Evolutionary conservation across 2,113 vertebrate species (phyloP).

Genomic region (Cettia cetti): DNA sequence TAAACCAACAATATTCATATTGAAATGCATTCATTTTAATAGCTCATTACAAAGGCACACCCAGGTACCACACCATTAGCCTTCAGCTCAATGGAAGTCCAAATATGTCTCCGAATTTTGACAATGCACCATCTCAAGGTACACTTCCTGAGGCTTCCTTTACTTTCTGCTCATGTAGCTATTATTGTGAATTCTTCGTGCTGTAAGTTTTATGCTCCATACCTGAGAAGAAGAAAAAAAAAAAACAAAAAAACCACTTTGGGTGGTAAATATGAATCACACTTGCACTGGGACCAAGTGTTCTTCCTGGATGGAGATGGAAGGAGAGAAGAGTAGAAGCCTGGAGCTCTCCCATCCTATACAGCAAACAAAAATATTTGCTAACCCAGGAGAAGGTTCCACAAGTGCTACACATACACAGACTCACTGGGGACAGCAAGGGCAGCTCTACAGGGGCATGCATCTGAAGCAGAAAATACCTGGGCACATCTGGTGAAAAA

Average conservation of each 20-base stretch:
- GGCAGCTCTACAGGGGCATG: neutral
- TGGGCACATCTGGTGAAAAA: neutral
- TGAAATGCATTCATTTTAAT: neutral
- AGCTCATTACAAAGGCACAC: neutral
- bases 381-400: neutral
- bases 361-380: neutral
- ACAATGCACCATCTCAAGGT: neutral
- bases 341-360: neutral
- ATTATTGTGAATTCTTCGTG: neutral
- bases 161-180: neutral
- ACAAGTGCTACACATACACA: neutral
- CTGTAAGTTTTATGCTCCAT: neutral
- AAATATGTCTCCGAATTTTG: neutral
- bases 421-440: neutral
- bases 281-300: neutral
- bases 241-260: neutral
- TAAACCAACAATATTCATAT: neutral
- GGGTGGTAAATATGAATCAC: neutral
- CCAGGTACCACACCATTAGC: neutral
- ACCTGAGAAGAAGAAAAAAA: neutral
- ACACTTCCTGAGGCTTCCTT: neutral
- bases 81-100: neutral
- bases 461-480: neutral
- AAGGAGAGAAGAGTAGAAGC: neutral
- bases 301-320: neutral